Conservation (phyloP, 2,113 vertebrate genomes). For the Megalops atlanticus region DNA sequence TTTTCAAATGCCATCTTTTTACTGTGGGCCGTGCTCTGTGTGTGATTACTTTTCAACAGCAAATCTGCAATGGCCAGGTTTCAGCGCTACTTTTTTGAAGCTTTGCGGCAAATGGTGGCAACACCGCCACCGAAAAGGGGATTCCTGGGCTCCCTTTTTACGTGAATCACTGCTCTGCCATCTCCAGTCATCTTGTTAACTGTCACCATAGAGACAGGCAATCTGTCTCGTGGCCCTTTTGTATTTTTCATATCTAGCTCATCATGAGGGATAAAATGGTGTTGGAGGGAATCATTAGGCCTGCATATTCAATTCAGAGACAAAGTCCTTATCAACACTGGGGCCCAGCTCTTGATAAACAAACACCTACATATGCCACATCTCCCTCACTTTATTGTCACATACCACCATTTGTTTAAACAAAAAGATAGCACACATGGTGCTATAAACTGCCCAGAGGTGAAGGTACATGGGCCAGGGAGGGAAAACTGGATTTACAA, state of each 20-base stretch:
- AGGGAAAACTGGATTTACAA: not conserved
- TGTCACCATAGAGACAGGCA: constrained; percentile 36
- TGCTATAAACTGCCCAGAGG: not conserved
- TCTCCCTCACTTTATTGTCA: not conserved
- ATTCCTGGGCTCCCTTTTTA: not conserved
- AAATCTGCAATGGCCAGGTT: not conserved
- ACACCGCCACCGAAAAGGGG: not conserved
- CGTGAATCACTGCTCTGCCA: not conserved
- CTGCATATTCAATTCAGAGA: constrained; percentile 18
- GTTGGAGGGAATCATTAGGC: constrained; percentile 20
- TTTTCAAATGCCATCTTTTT: not conserved
- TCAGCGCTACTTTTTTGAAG: not conserved
- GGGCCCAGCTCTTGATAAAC: constrained; percentile 14
- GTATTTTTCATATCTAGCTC: constrained; percentile 20
- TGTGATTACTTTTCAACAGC: not conserved
- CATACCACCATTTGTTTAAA: constrained; percentile 22
- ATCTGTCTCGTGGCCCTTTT: constrained; percentile 26
- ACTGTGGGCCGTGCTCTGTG: not conserved
- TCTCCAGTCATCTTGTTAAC: not conserved
- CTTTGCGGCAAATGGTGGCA: not conserved
- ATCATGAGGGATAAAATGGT: constrained; percentile 17
- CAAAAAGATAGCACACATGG: constrained; percentile 10
- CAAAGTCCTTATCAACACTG: constrained; percentile 30
- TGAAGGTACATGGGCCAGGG: not conserved
- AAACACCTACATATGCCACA: not conserved